These are phyloP conservation scores for Nannoperca obscura DNA, from an alignment of 2,797 vertebrate species.

Conservation along the genomic window DNA sequence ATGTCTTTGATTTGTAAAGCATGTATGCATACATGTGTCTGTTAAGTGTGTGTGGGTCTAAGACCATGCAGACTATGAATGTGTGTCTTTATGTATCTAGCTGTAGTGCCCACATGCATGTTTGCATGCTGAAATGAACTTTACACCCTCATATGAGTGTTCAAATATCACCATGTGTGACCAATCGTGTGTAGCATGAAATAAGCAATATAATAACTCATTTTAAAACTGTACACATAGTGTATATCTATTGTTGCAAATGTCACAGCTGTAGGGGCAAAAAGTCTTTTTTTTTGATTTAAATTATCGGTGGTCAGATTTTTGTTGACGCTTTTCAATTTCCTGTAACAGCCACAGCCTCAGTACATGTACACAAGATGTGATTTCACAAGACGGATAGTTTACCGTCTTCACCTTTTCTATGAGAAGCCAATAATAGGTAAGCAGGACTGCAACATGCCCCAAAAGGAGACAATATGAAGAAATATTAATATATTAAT, in stretches of 20 bases:
- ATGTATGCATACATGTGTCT: background rate
- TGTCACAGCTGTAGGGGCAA: constrained; percentile 22
- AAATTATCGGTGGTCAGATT: background rate
- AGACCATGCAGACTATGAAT: background rate
- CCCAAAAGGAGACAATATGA: background rate
- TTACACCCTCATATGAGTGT: background rate
- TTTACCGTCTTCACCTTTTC: background rate
- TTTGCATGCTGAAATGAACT: constrained; percentile 47
- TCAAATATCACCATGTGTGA: background rate
- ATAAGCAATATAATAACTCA: constrained; percentile 29
- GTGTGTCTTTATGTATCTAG: constrained; percentile 10
- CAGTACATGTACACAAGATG: constrained; percentile 3
- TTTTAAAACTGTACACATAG: constrained; percentile 1
- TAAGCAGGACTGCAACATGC: background rate
- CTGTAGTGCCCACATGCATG: background rate
- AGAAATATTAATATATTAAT: background rate
- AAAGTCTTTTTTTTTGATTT: constrained; percentile 3
- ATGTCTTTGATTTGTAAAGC: constrained; percentile 15
- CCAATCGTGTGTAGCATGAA: constrained; percentile 19
- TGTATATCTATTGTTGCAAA: constrained; percentile 21
- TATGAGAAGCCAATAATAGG: background rate
- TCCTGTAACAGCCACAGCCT: constrained; percentile 3
- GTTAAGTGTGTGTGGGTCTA: background rate
- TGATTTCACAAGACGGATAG: constrained; percentile 8
- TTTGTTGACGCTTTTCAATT: constrained; percentile 19